Evolutionary conservation across 2,888 invertebrate genomes (phyloP), one percentile per base, ranked within the genome.

Genomic region (Drosophila pegasa): DNA sequence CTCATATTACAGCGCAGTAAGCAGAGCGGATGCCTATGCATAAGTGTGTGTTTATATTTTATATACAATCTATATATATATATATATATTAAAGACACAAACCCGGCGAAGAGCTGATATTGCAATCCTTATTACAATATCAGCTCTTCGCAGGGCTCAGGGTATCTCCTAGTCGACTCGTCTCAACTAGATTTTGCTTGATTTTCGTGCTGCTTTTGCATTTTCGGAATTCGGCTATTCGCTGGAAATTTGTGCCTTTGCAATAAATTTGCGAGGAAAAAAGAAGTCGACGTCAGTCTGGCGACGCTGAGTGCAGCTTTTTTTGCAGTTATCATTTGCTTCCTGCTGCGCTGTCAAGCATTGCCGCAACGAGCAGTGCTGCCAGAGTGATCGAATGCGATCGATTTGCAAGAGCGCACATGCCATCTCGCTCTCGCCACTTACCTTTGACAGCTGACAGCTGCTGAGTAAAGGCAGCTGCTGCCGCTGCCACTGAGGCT

Each of bases 231-330:
- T 41, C 22, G 48, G 61, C 38, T 66, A 51, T 84, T 87, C 81
- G 27, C 56, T 59, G 55, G 78, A 87, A 81, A 80, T 71, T 78
- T 16, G 16, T 20, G 51, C 25, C 12, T 33, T 25, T 61, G 69
- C 68, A 68, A 63, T 80, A 72, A 62, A 56, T 51, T 64, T 62
- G 61, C 61, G 51, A 73, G 63, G 37, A 29, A 52, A 14, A 51
- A 40, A 40, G 3, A 54, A n/a, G n/a, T 25, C 25, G 54, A 35
- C 78, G 84, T 66, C 66, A 45, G 63, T 50, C 64, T 75, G 79
- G 82, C 82, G 82, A 75, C 86, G 82, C 79, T 83, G 80, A 80
- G 60, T 50, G 40, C 54, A 65, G 71, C 59, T 64, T 71, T 64
- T 71, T 71, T 75, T 61, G 52, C 48, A 61, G 25, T 45, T 37